These are phyloP conservation scores for Pipra filicauda DNA, from an alignment of 2,113 vertebrate genomes.

Conservation along the genomic window DNA sequence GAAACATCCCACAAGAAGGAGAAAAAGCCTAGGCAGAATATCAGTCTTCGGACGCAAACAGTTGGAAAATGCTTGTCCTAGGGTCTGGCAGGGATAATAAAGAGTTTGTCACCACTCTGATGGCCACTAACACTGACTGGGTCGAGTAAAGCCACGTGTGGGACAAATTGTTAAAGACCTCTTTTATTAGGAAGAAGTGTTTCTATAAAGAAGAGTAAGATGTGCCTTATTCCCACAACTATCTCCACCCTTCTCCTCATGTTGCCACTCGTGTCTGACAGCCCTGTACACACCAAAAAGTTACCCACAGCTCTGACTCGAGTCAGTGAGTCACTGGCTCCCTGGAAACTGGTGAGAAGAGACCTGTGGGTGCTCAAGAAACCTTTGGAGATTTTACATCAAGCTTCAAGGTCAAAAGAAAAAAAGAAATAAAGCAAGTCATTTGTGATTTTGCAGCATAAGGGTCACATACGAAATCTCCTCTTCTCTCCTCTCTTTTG, in stretches of 20 bases:
- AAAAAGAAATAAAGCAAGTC: rapidly evolving
- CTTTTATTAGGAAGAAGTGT: neutral
- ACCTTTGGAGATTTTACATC: neutral
- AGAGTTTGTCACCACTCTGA: neutral
- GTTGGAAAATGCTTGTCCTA: neutral
- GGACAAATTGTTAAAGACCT: neutral
- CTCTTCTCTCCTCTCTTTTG: neutral
- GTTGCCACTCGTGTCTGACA: neutral
- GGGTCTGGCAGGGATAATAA: neutral
- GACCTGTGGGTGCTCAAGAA: neutral
- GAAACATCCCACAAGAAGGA: neutral
- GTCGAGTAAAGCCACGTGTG: neutral
- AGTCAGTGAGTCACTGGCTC: neutral
- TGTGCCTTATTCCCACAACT: neutral
- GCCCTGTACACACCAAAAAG: no score
- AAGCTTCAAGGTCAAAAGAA: neutral
- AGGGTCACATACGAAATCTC: neutral
- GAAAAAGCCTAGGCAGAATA: neutral
- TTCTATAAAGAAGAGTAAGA: neutral
- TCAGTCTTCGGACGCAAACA: neutral
- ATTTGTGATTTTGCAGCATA: neutral
- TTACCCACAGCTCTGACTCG: neutral
- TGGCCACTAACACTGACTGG: neutral
- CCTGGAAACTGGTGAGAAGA: neutral
- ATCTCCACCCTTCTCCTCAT: neutral